Conservation (phyloP, 1,140 invertebrate species). For the Catajapyx aquilonaris region DNA sequence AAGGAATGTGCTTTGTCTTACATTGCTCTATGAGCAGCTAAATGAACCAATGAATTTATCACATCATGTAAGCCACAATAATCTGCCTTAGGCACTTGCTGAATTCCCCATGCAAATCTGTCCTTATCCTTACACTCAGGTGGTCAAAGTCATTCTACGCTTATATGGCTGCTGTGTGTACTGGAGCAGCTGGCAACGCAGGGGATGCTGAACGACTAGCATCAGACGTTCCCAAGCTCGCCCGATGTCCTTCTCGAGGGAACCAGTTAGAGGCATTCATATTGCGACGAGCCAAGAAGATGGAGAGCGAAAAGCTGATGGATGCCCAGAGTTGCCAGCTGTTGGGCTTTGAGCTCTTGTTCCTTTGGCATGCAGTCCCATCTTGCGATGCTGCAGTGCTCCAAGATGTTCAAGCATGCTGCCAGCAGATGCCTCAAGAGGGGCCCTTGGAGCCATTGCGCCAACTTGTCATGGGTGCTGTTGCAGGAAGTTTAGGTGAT, state of each 20-base stretch:
- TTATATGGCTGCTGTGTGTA: conserved; percentile 41
- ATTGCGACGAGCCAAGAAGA: conserved; percentile 10
- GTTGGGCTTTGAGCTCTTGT: conserved; percentile 42
- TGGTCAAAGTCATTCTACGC: conserved; percentile 49
- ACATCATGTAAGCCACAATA: too few relatives aligned
- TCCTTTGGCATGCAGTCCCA: conserved; percentile 47
- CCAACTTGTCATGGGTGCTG: conserved; percentile 28
- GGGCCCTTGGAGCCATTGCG: conserved; percentile 33
- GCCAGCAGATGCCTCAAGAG: conserved; percentile 16
- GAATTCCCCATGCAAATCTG: too few relatives aligned
- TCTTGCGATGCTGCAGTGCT: conserved; percentile 30
- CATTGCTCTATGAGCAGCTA: too few relatives aligned
- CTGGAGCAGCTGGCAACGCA: conserved; percentile 25
- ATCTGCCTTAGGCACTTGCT: too few relatives aligned
- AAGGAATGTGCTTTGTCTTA: too few relatives aligned
- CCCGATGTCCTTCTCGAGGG: conserved; percentile 6
- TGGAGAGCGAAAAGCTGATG: conserved; percentile 14
- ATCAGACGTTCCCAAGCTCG: conserved; percentile 21
- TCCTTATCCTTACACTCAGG: too few relatives aligned
- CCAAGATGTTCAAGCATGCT: conserved; percentile 22
- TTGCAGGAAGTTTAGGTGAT: conserved; percentile 23
- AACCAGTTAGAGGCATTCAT: conserved; percentile 24
- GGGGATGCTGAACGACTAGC: conserved; percentile 20
- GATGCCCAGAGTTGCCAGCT: conserved; percentile 29
- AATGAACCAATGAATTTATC: too few relatives aligned